Conservation (phyloP, 2,888 invertebrate genomes). For the Chaitophorus viminalis region DNA sequence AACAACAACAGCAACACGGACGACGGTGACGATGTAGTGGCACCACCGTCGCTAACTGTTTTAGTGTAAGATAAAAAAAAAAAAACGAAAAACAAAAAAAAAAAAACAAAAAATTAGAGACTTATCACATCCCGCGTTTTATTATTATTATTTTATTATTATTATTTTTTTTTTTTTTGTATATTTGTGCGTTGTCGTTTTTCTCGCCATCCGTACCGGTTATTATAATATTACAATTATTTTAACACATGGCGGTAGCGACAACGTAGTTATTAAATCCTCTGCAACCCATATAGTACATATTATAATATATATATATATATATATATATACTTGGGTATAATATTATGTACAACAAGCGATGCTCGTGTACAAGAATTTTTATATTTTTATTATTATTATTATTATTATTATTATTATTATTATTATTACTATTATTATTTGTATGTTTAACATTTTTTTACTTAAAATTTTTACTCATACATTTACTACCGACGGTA, state of each 20-base stretch:
- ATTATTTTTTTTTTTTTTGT: constrained; percentile 1
- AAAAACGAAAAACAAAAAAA: too few relatives aligned
- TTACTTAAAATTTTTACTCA: constrained; percentile 3
- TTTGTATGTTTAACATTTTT: constrained; percentile 18
- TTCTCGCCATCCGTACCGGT: neutral
- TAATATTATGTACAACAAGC: too few relatives aligned
- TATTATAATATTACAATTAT: neutral
- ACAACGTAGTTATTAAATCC: neutral
- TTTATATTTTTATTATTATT: constrained; percentile 25
- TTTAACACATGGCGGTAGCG: neutral
- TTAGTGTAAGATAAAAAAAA: neutral
- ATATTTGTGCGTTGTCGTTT: neutral
- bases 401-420: constrained; percentile 11
- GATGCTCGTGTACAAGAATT: neutral
- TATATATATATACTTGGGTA: too few relatives aligned
- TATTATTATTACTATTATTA: constrained; percentile 24
- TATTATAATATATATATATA: too few relatives aligned
- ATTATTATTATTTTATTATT: neutral
- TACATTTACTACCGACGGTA: constrained; percentile 31
- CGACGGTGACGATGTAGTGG: neutral
- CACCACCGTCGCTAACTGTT: constrained; percentile 21
- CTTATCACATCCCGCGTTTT: neutral
- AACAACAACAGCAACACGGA: neutral
- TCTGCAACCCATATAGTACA: neutral
- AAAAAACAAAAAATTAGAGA: too few relatives aligned